phyloP scores from a whole-genome alignment of 2,888 invertebrate genomes.

The Heliconius sara region DNA sequence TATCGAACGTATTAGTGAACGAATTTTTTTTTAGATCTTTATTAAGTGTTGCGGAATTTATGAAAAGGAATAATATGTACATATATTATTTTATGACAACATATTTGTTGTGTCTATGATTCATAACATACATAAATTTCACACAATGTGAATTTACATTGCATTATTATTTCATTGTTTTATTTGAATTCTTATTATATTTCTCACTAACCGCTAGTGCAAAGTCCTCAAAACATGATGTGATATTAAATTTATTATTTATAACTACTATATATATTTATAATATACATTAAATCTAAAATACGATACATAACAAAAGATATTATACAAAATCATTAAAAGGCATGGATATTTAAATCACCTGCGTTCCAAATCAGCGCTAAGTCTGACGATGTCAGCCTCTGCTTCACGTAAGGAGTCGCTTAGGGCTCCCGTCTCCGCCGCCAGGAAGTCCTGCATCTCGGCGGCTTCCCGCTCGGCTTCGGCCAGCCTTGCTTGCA shows the following conservation, averaged over 20 bases:
- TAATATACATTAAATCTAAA: too few species aligned
- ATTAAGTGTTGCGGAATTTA: not conserved
- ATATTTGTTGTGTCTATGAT: not conserved
- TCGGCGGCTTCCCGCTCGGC: slow-evolving; percentile 91
- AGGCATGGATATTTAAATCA: slow-evolving; percentile 41
- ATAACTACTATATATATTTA: too few species aligned
- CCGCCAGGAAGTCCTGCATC: slow-evolving; percentile 93
- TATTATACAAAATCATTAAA: too few species aligned
- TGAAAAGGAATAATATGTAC: not conserved
- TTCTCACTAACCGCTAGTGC: too few species aligned
- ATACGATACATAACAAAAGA: too few species aligned
- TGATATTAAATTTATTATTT: too few species aligned
- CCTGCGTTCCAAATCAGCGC: slow-evolving; percentile 72
- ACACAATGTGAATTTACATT: not conserved
- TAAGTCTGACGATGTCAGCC: slow-evolving; percentile 80
- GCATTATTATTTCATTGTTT: not conserved
- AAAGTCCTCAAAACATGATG: too few species aligned
- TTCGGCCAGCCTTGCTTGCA: slow-evolving; percentile 90
- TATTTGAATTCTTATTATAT: not conserved
- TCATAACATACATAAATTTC: not conserved
- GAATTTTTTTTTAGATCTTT: not conserved
- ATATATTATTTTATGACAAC: not conserved
- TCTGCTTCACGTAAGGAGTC: slow-evolving; percentile 92
- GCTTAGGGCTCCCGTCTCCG: slow-evolving; percentile 91
- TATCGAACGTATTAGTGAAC: too few species aligned